These are phyloP conservation scores for Crotalus viridis DNA, from an alignment of 2,113 vertebrate genomes.

Conservation along the genomic window DNA sequence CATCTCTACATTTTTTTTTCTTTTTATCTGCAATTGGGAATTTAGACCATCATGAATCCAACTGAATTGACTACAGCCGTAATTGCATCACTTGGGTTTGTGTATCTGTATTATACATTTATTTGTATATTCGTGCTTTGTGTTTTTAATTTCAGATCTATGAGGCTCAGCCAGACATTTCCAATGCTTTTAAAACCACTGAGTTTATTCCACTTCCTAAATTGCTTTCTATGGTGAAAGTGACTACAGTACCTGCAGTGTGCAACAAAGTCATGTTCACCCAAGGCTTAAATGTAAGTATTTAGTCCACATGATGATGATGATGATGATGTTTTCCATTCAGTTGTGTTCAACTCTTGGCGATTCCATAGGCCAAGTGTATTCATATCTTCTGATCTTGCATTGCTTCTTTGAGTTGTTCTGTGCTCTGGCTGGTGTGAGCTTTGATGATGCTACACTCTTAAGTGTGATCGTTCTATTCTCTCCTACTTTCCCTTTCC, in stretches of 20 bases:
- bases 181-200: constrained; percentile 75
- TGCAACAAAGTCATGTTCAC: constrained; percentile 91
- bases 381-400: not conserved
- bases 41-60: not conserved
- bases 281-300: constrained; percentile 87
- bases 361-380: not conserved
- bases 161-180: constrained; percentile 86
- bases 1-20: not conserved
- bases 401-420: not conserved
- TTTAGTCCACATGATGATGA: not conserved
- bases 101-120: not conserved
- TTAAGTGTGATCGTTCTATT: not conserved
- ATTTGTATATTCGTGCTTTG: constrained; percentile 18
- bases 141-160: constrained; percentile 81
- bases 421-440: not conserved
- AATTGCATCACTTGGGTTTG: accelerated
- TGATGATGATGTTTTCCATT: not conserved
- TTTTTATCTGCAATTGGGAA: not conserved
- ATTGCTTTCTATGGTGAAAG: constrained; percentile 86
- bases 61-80: not conserved
- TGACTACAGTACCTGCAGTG: constrained; percentile 84
- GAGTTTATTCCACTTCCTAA: constrained; percentile 84
- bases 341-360: not conserved
- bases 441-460: not conserved
- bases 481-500: not conserved